phyloP scores from a whole-genome alignment of 1,140 invertebrate genomes.

The Neotoxoptera formosana region DNA sequence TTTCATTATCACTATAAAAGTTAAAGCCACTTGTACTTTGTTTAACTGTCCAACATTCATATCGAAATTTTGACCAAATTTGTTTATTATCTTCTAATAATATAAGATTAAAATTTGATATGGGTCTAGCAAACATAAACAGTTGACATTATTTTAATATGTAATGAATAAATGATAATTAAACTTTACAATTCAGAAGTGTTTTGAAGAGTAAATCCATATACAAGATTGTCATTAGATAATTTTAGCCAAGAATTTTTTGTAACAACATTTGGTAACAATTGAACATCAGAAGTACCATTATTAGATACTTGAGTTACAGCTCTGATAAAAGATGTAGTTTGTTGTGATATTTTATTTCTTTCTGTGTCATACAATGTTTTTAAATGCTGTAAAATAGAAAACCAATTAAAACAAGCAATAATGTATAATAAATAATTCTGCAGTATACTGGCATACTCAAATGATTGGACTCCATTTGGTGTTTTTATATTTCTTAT shows the following conservation, averaged over 20 bases:
- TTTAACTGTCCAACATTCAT: slow-evolving; percentile 24
- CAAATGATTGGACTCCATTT: background rate
- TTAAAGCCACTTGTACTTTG: background rate
- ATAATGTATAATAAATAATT: background rate
- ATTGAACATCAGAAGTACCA: background rate
- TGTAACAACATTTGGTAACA: background rate
- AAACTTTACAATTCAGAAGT: slow-evolving; percentile 38
- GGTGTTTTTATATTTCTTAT: no score
- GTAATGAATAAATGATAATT: background rate
- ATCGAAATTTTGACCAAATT: slow-evolving; percentile 38
- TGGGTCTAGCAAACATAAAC: background rate
- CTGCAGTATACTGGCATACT: background rate
- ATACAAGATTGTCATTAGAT: slow-evolving; percentile 33
- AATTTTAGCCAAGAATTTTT: slow-evolving; percentile 46
- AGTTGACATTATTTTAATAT: background rate
- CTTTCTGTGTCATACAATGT: background rate
- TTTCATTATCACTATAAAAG: background rate
- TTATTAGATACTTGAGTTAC: background rate
- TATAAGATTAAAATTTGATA: slow-evolving; percentile 16
- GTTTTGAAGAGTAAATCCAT: slow-evolving; percentile 48
- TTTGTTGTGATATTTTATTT: slow-evolving; percentile 35
- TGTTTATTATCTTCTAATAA: background rate
- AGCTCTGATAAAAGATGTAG: background rate
- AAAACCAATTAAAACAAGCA: background rate
- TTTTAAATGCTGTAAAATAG: slow-evolving; percentile 26